Evolutionary conservation across 2,888 invertebrate species (phyloP), one percentile per base, ranked within the genome.

Genomic region (Drosophila nigricruria): DNA sequence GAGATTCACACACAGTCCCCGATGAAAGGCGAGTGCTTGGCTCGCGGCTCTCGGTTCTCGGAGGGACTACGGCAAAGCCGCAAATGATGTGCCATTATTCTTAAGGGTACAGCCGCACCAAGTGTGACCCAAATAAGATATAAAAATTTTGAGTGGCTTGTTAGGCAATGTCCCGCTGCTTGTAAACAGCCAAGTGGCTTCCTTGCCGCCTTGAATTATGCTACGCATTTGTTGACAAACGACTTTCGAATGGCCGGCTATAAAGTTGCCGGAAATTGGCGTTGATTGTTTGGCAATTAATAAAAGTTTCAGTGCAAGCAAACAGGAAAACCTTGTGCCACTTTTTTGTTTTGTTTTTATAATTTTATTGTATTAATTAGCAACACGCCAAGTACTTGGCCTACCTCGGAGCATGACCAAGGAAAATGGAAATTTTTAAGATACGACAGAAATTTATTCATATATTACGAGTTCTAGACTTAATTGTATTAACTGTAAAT

Each of bases 11-110:
- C 61, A 45, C 38, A 52, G 56, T 70, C 68, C 38, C 54, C 36
- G 38, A 25, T 54, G 79, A 73, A 57, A 49, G 61, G 57, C 53
- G 53, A 58, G 52, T 61, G 53, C 65, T 64, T 12, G 47, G 27
- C 25, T 47, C 65, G 64, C 47, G 27, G 40, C 40, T 40, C 40
- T 20, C 38, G 40, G n/a, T 8, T 27, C 27, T 47, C 66, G n/a
- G 30, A 54, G 79, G 75, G 66, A 54, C 59, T 54, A 50, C 52
- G 70, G 62, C 74, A 83, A 84, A 86, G 83, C 89, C 81, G 75
- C 87, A 91, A 90, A 90, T 90, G 90, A 90, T 91, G 85, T 83
- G 87, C 82, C 89, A 90, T 90, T 90, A 90, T 80, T 85, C 87
- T 90, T 89, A 89, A 89, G 89, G 79, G 79, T 77, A 88, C 74